A percentile compares a stretch with the other conserved stretches of the same genome.
phyloP scores from a whole-genome alignment of 2,113 vertebrate genomes.

The Recurvirostra avosetta region DNA sequence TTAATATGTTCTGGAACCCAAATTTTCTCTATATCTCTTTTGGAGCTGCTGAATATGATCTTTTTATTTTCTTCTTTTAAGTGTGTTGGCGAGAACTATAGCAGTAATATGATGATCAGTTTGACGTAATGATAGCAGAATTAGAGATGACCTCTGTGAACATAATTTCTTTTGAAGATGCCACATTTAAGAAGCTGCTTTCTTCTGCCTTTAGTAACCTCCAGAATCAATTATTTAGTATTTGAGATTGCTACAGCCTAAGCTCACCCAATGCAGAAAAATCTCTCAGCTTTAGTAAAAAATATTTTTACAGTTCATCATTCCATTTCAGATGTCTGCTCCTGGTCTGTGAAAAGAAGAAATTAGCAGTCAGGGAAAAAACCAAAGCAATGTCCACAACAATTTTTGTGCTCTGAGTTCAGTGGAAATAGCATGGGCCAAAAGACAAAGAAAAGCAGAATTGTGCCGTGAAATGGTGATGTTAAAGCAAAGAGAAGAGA shows the following conservation, averaged over 20 bases:
- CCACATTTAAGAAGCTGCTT: background rate
- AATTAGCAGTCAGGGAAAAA: background rate
- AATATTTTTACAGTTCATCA: background rate
- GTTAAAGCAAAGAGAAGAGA: background rate
- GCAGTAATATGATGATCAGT: background rate
- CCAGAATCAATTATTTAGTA: background rate
- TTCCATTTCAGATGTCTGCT: background rate
- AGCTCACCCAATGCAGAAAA: background rate
- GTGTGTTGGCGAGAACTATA: background rate
- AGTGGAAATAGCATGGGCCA: background rate
- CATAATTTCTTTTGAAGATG: background rate
- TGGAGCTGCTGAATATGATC: accelerated
- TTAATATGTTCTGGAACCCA: background rate
- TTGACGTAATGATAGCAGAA: background rate
- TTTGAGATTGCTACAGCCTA: background rate
- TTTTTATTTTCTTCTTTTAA: background rate
- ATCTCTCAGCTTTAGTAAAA: background rate
- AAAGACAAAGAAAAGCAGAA: background rate
- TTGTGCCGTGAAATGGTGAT: background rate
- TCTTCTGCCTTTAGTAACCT: background rate
- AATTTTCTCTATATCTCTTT: background rate
- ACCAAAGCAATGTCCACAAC: background rate
- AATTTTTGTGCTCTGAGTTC: background rate
- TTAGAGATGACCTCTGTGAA: background rate
- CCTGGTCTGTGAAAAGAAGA: background rate